Base-by-base conservation (phyloP, 1,140 invertebrate species). In the Acyrthosiphon pisum region DNA sequence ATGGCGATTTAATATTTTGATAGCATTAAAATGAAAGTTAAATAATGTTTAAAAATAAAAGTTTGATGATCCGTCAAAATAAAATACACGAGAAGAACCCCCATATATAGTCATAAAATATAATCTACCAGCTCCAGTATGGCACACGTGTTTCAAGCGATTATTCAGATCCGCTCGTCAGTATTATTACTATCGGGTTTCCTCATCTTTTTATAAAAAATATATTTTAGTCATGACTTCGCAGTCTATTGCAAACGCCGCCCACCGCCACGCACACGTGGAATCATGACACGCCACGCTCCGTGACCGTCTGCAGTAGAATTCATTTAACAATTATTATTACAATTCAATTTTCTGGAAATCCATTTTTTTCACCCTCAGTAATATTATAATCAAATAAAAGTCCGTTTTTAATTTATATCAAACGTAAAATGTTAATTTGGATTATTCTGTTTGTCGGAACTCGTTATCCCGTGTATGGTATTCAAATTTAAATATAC, bases 1-100 rank as follows among this genome's bases (percentile, higher is more conserved):
- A 76, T n/a, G 56, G 30, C n/a, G 60, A 76, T 76, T 76, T 76
- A 76, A 76, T n/a, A n/a, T 76, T 76, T 76, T n/a, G 60, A 76
- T 76, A 76, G n/a, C 6, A 76, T 76, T 76, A 76, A 76, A 76
- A 76, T 18, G n/a, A 35, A 76, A 76, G 14, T 76, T 76, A 53
- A 53, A 23, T 53, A 53, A 53, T 53, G 50, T 53, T 53, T 7
- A 53, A 53, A 53, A 76, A 76, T n/a, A 76, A 76, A 76, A 76
- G n/a, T 76, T 76, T 4, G 30, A 76, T 76, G 30, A 76, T 76
- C n/a, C 30, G 60, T 76, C 60, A 76, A 76, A 76, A 76, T 76
- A 76, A 76, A 76, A 76, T 18, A 76, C 60, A 76, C 30, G n/a
- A 76, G 14, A 14, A 76, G 30, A n/a, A 76, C 30, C 6, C 60